phyloP scores from a whole-genome alignment of 2,797 vertebrate genomes.

The Sardinella longiceps region DNA sequence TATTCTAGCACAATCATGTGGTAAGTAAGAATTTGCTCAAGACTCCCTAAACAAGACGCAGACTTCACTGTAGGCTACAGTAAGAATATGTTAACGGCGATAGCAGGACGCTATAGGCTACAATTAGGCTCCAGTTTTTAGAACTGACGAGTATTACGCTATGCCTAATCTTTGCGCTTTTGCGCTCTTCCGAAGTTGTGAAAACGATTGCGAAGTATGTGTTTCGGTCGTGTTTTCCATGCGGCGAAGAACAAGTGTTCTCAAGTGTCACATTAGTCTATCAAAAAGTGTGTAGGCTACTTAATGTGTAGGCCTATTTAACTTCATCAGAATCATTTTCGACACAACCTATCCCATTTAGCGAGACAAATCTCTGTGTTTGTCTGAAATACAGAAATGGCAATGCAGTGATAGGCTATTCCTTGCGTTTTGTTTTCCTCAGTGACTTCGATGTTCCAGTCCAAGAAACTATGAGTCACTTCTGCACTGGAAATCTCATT shows the following conservation, averaged over 20 bases:
- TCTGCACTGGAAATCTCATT: constrained; percentile 41
- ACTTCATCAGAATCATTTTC: not conserved
- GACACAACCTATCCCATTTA: not conserved
- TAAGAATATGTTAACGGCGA: not conserved
- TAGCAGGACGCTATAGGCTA: not conserved
- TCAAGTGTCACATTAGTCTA: not conserved
- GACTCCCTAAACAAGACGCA: not conserved
- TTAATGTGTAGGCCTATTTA: no score
- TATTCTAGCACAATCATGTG: not conserved
- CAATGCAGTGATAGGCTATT: not conserved
- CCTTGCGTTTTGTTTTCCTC: not conserved
- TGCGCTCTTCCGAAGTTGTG: not conserved
- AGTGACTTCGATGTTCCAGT: constrained; percentile 42
- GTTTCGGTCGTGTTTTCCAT: not conserved
- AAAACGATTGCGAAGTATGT: not conserved
- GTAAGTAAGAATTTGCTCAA: not conserved
- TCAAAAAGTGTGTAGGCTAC: not conserved
- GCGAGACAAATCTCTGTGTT: not conserved
- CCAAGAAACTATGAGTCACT: constrained; percentile 52
- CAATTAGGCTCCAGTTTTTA: no score
- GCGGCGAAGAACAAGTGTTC: not conserved
- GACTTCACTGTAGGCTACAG: not conserved
- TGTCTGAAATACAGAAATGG: not conserved
- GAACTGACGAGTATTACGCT: no score
- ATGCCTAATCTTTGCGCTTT: not conserved